These are phyloP conservation scores for Antigone vipio DNA, from an alignment of 2,113 vertebrate species.

Conservation along the genomic window DNA sequence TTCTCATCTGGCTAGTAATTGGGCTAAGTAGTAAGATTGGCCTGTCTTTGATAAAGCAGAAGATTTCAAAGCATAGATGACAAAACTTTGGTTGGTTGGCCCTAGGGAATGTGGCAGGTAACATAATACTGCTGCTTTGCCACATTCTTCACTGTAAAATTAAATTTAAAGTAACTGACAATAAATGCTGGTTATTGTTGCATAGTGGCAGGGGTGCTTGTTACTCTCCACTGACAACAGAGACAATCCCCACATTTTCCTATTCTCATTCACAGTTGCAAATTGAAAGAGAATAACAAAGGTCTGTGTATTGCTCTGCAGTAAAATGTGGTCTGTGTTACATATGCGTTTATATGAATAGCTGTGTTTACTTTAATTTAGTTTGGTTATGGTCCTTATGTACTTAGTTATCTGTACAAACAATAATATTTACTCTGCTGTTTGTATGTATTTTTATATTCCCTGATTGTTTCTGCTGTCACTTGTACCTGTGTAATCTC, in stretches of 20 bases:
- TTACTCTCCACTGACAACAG: background rate
- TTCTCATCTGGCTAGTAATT: background rate
- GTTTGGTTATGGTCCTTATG: background rate
- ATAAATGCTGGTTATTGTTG: background rate
- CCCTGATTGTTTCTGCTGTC: background rate
- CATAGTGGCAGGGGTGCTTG: background rate
- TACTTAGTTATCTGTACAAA: background rate
- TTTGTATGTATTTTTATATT: background rate
- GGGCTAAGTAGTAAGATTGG: background rate
- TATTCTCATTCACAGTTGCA: background rate
- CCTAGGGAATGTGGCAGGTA: background rate
- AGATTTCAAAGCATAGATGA: background rate
- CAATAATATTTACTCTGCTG: background rate
- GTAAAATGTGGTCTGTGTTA: background rate
- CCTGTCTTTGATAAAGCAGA: background rate
- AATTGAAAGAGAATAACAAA: background rate
- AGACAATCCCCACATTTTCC: background rate
- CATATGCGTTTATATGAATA: background rate
- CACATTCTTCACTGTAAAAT: background rate
- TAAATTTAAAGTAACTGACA: background rate
- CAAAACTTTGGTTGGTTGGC: background rate
- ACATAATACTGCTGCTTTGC: background rate
- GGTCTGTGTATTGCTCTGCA: background rate
- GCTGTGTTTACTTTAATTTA: background rate
- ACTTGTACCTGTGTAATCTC: background rate